Evolutionary conservation across 2,113 vertebrate species (phyloP).

Genomic region (Limnothrissa miodon): DNA sequence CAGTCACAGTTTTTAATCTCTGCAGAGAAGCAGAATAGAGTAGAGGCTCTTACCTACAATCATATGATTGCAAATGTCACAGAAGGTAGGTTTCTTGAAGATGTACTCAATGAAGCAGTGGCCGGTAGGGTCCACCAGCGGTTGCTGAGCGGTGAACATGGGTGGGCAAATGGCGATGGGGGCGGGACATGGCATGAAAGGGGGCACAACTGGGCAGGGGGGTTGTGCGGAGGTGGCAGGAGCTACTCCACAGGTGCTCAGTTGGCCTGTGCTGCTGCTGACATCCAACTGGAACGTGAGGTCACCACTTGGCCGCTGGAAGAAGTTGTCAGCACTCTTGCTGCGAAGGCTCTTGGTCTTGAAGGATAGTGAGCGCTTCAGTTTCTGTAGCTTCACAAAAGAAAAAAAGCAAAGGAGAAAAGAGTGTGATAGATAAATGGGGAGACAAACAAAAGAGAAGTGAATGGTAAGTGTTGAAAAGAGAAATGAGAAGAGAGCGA

Average conservation of each 20-base stretch:
- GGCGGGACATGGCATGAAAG: slow-evolving; percentile 31
- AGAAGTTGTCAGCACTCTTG: slow-evolving; percentile 98
- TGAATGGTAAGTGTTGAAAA: no score
- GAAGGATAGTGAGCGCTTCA: slow-evolving; percentile 96
- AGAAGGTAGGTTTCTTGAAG: slow-evolving; percentile 99
- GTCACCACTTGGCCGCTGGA: slow-evolving; percentile 81
- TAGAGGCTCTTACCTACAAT: slow-evolving; percentile 86
- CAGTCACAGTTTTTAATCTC: background rate
- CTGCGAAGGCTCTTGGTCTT: slow-evolving; percentile 96
- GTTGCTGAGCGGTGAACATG: slow-evolving; percentile 75
- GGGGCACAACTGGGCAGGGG: slow-evolving; percentile 66
- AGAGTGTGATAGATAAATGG: background rate
- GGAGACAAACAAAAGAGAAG: slow-evolving; percentile 4
- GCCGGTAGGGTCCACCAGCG: slow-evolving; percentile 71
- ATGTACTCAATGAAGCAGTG: slow-evolving; percentile 95
- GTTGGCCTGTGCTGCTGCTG: slow-evolving; percentile 82
- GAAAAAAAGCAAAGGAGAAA: slow-evolving; percentile 32
- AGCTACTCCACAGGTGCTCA: slow-evolving; percentile 67
- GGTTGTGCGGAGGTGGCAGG: slow-evolving; percentile 54
- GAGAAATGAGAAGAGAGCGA: background rate
- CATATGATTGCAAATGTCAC: slow-evolving; percentile 99
- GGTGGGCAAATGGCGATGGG: slow-evolving; percentile 68
- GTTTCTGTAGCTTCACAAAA: slow-evolving; percentile 82
- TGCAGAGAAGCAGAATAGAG: background rate
- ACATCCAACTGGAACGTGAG: slow-evolving; percentile 79